These are phyloP conservation scores for Callopanchax toddi DNA, from an alignment of 2,113 vertebrate genomes.

Conservation along the genomic window DNA sequence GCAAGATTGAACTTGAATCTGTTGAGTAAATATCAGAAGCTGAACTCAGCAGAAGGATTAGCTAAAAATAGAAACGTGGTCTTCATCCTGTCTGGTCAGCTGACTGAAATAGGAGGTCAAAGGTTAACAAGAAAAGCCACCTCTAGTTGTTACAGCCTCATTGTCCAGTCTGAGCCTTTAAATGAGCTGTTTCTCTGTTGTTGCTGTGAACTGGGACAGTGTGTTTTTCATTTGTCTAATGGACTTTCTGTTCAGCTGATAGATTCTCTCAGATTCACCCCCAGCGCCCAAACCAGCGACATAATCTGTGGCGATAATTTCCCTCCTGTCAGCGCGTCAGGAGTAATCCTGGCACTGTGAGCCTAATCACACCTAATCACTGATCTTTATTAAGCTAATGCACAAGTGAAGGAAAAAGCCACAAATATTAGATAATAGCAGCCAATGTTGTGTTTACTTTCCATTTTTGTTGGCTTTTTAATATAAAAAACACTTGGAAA, in stretches of 20 bases:
- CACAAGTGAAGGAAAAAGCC: background rate
- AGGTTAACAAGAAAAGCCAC: constrained; percentile 23
- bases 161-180: background rate
- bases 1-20: too few species aligned
- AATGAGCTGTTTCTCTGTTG: background rate
- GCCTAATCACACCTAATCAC: constrained; percentile 24
- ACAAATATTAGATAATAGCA: background rate
- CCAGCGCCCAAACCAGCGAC: constrained; percentile 2
- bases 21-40: background rate
- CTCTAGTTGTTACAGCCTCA: background rate
- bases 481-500: background rate
- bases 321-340: constrained; percentile 10
- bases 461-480: background rate
- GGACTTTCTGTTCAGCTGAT: constrained; percentile 14
- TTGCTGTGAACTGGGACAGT: constrained; percentile 11
- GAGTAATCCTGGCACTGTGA: constrained; percentile 26
- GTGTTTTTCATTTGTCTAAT: constrained; percentile 48
- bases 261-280: constrained; percentile 21
- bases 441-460: background rate
- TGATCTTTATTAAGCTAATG: constrained; percentile 26
- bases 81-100: background rate
- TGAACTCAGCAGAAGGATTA: background rate
- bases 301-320: constrained; percentile 35
- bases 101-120: constrained; percentile 27
- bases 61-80: background rate